phyloP scores from a whole-genome alignment of 1,140 invertebrate species.

The Probaryconus sp. region DNA sequence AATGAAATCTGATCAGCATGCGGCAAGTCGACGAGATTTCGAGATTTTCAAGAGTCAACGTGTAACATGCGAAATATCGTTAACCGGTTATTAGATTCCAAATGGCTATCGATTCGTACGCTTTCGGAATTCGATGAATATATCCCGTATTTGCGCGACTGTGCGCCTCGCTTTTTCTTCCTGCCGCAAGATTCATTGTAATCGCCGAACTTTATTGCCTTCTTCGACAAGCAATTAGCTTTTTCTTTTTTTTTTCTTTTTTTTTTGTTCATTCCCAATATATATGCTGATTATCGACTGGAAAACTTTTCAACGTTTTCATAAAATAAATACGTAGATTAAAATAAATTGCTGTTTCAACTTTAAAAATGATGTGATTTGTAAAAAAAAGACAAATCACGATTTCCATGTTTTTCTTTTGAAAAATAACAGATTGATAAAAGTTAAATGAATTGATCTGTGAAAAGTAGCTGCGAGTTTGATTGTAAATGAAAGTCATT shows the following conservation, averaged over 20 bases:
- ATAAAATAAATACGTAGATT: too few species aligned
- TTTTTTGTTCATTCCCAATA: conserved; percentile 37
- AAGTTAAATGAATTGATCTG: too few species aligned
- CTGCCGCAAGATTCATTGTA: conserved; percentile 36
- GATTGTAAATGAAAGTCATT: too few species aligned
- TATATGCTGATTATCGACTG: conserved; percentile 24
- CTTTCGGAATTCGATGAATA: conserved; percentile 47
- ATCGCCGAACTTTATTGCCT: conserved; percentile 35
- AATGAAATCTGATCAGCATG: conserved; percentile 44
- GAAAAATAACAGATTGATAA: too few species aligned
- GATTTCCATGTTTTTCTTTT: too few species aligned
- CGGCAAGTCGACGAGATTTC: conserved; percentile 38
- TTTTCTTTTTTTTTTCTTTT: too few species aligned
- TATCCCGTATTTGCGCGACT: conserved; percentile 36
- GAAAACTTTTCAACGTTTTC: too few species aligned
- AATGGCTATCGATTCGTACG: conserved; percentile 41
- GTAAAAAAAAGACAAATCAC: too few species aligned
- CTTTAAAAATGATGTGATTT: too few species aligned
- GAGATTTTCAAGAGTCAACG: conserved; percentile 41
- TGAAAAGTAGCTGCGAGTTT: too few species aligned
- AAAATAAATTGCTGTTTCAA: too few species aligned
- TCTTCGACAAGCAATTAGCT: conserved; percentile 37
- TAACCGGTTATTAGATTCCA: conserved; percentile 55
- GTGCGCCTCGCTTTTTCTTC: conserved; percentile 36
- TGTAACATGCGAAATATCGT: conserved; percentile 48